Conservation (phyloP, 1,140 invertebrate species). For the Parasteatoda tepidariorum region DNA sequence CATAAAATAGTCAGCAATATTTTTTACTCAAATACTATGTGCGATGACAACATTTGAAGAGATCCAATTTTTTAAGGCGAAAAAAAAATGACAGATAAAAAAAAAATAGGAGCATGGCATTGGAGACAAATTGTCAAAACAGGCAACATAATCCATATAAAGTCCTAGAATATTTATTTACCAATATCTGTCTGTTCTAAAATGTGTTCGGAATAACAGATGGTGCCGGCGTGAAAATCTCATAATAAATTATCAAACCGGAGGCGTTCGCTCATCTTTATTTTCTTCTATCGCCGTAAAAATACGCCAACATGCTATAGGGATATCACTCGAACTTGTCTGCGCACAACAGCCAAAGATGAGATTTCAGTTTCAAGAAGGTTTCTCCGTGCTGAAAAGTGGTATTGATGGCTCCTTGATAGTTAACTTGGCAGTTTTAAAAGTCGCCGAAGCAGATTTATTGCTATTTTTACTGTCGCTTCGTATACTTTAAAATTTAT, state of each 20-base stretch:
- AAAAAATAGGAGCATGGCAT: no score
- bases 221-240: background rate
- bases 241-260: background rate
- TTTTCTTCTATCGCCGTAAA: background rate
- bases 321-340: background rate
- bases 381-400: background rate
- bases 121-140: background rate
- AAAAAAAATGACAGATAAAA: no score
- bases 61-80: no score
- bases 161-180: background rate
- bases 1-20: no score
- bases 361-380: background rate
- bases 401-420: background rate
- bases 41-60: no score
- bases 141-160: background rate
- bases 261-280: background rate
- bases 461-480: background rate
- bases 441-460: background rate
- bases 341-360: background rate
- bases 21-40: no score
- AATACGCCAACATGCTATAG: background rate
- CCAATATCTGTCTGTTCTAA: background rate
- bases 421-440: background rate
- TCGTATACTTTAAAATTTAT: background rate
- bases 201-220: background rate